A percentile compares a stretch with the other conserved stretches of the same genome.
Conservation (phyloP, 1,140 invertebrate genomes). For the Daktulosphaira vitifoliae region DNA sequence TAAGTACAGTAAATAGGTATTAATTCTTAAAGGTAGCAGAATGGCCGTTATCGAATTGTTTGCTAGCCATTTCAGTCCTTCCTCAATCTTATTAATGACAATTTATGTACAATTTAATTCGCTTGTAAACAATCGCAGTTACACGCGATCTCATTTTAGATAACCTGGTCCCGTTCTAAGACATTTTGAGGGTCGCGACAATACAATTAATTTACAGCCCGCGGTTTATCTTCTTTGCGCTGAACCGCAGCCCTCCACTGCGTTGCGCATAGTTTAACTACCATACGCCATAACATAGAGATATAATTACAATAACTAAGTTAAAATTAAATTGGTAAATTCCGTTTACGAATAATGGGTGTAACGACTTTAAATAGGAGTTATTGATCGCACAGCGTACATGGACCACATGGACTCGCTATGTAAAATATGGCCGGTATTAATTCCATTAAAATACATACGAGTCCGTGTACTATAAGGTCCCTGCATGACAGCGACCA, state of each 20-base stretch:
- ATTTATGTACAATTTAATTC: slow-evolving; percentile 25
- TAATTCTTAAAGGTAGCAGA: too few relatives aligned
- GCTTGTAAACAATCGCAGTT: slow-evolving; percentile 23
- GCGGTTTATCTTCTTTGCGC: slow-evolving; percentile 1
- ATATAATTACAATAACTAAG: background rate
- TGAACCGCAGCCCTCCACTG: too few relatives aligned
- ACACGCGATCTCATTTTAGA: slow-evolving; percentile 26
- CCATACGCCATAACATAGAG: too few relatives aligned
- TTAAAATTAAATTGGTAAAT: slow-evolving; percentile 24
- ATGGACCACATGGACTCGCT: too few relatives aligned
- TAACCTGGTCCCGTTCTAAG: slow-evolving; percentile 4
- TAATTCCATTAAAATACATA: background rate
- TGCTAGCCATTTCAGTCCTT: background rate
- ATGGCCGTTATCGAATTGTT: too few relatives aligned
- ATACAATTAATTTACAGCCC: slow-evolving; percentile 29
- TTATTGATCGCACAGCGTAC: too few relatives aligned
- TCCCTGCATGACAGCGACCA: too few relatives aligned
- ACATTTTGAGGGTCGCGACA: background rate
- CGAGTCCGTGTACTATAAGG: background rate
- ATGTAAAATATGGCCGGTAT: too few relatives aligned
- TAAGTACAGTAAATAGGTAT: too few relatives aligned
- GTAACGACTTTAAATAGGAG: too few relatives aligned
- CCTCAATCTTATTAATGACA: background rate
- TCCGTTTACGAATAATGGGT: too few relatives aligned
- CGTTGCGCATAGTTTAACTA: too few relatives aligned